phyloP scores from a whole-genome alignment of 2,888 invertebrate genomes.

The Girardia tigrina region DNA sequence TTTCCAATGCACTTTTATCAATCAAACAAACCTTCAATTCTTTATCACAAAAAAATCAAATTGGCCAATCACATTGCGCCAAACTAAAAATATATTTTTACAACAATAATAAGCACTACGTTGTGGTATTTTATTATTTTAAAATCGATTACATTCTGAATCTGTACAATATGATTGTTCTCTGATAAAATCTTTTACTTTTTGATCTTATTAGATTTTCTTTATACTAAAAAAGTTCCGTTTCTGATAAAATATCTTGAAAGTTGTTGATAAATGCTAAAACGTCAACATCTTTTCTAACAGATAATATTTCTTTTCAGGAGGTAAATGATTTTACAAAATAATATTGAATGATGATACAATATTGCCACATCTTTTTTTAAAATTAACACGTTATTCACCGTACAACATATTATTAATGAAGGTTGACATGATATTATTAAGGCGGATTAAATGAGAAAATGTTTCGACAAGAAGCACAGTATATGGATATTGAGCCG shows the following conservation, averaged over 20 bases:
- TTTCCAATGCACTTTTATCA: too few relatives aligned
- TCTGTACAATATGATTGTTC: too few relatives aligned
- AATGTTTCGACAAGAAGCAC: neutral
- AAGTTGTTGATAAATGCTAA: neutral
- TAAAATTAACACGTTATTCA: neutral
- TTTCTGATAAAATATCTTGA: neutral
- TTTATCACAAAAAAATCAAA: too few relatives aligned
- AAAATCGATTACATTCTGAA: too few relatives aligned
- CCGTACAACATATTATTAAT: neutral
- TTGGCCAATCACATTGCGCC: too few relatives aligned
- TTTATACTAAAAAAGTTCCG: neutral
- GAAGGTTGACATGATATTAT: neutral
- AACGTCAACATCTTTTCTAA: neutral
- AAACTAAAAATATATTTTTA: too few relatives aligned
- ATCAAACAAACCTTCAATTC: too few relatives aligned
- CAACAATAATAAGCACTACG: too few relatives aligned
- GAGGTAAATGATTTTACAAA: slow-evolving; percentile 8
- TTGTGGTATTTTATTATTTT: too few relatives aligned
- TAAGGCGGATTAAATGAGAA: neutral
- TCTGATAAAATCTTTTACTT: neutral
- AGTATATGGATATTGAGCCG: neutral
- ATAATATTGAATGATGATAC: neutral
- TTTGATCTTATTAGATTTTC: neutral
- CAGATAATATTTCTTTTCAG: neutral
- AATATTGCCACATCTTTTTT: slow-evolving; percentile 7